Conservation (phyloP, 2,113 vertebrate genomes). For the Martes martes region DNA sequence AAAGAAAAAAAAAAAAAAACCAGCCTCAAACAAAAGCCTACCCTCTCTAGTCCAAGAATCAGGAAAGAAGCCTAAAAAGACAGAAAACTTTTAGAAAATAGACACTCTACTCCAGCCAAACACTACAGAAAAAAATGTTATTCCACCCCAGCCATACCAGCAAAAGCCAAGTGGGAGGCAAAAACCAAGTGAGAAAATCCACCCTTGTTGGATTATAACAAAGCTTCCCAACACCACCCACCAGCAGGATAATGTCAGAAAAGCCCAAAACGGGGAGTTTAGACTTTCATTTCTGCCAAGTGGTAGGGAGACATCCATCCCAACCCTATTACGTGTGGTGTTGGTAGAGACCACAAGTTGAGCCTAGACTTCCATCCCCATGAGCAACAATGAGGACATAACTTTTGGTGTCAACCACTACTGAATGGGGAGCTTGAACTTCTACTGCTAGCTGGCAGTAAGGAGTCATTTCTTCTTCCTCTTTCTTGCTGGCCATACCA, state of each 20-base stretch:
- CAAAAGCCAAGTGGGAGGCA: not conserved
- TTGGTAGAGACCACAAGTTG: not conserved
- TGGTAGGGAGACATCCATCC: too few relatives aligned
- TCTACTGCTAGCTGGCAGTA: not conserved
- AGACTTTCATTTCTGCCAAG: not conserved
- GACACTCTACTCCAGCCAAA: not conserved
- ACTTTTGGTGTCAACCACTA: not conserved
- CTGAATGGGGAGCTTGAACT: not conserved
- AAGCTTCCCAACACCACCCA: not conserved
- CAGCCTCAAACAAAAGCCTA: not conserved
- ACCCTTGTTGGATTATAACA: not conserved
- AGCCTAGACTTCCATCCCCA: not conserved
- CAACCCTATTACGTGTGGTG: not conserved
- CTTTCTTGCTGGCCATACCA: not conserved
- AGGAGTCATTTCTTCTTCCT: not conserved
- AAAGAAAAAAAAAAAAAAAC: not conserved
- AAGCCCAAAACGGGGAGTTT: not conserved
- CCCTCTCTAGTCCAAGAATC: not conserved
- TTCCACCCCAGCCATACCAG: not conserved
- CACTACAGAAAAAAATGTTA: not conserved
- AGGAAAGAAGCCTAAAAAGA: not conserved
- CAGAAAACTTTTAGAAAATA: not conserved
- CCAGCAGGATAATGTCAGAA: not conserved
- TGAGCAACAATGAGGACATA: not conserved
- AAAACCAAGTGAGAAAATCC: not conserved